A percentile compares a stretch with the other conserved stretches of the same genome.
Evolutionary conservation across 2,888 invertebrate genomes (phyloP).

Genomic region (Spilarctia lutea): DNA sequence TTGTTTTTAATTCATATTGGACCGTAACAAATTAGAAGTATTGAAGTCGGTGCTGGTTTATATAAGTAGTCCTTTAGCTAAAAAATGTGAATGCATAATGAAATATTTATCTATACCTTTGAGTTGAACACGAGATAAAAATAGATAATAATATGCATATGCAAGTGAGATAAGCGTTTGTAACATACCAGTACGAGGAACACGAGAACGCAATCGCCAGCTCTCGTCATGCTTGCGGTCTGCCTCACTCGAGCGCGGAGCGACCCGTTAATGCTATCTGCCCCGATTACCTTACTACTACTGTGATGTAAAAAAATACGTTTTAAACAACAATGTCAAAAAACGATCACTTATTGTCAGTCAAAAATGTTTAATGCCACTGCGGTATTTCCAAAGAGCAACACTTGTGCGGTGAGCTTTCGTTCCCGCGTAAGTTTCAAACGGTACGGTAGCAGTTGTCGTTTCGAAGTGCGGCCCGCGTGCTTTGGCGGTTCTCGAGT

Average conservation of each 20-base stretch:
- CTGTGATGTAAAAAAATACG: constrained; percentile 67
- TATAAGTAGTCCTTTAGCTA: neutral
- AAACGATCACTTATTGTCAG: constrained; percentile 49
- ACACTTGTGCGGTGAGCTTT: constrained; percentile 47
- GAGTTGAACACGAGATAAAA: neutral
- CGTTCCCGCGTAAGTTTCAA: constrained; percentile 53
- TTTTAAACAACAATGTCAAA: constrained; percentile 35
- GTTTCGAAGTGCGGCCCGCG: constrained; percentile 60
- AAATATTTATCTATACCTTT: neutral
- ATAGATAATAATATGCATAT: neutral
- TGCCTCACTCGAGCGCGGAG: constrained; percentile 85
- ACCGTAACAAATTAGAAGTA: neutral
- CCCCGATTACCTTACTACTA: constrained; percentile 85
- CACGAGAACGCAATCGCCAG: constrained; percentile 78
- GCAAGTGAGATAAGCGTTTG: constrained; percentile 24
- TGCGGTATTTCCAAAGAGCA: constrained; percentile 36
- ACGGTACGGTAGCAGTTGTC: constrained; percentile 48
- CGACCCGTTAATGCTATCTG: constrained; percentile 86
- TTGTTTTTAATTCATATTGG: neutral
- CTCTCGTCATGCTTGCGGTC: constrained; percentile 86
- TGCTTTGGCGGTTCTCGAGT: constrained; percentile 73
- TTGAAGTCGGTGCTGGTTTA: neutral
- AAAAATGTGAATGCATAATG: neutral
- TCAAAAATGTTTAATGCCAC: constrained; percentile 54
- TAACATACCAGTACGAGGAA: constrained; percentile 79